Conservation (phyloP, 2,888 invertebrate genomes). For the Nomada flava region DNA sequence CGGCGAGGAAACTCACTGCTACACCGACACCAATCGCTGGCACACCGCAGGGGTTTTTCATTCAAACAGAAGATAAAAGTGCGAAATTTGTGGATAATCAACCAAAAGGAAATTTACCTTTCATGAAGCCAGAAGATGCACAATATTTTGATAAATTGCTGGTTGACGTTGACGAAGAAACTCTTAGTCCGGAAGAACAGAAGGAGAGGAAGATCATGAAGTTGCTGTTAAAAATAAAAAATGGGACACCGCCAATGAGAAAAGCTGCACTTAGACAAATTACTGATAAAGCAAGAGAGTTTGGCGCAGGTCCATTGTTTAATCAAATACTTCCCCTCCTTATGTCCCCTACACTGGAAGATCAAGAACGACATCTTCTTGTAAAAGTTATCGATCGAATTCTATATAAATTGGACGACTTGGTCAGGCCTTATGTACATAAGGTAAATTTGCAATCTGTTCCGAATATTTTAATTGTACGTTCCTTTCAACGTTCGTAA, state of each 20-base stretch:
- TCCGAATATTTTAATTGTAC: constrained; percentile 1
- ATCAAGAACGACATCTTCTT: constrained; percentile 99
- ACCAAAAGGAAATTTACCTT: constrained; percentile 98
- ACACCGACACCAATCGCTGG: constrained; percentile 98
- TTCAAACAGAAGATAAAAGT: constrained; percentile 95
- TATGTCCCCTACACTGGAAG: constrained; percentile 99
- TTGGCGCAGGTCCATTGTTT: constrained; percentile 99
- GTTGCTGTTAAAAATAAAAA: constrained; percentile 98
- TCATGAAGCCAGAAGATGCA: constrained; percentile 98
- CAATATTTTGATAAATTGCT: constrained; percentile 99
- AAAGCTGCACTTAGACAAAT: constrained; percentile 99
- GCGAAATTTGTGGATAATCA: constrained; percentile 97
- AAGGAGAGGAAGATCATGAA: constrained; percentile 99
- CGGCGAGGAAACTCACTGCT: constrained; percentile 98
- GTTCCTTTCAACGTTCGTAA: neutral
- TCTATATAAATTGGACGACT: constrained; percentile 98
- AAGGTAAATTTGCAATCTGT: constrained; percentile 86
- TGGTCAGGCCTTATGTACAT: constrained; percentile 99
- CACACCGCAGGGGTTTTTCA: constrained; percentile 97
- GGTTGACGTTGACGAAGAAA: constrained; percentile 98
- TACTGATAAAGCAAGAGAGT: constrained; percentile 99
- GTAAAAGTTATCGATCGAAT: constrained; percentile 99
- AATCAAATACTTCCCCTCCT: constrained; percentile 99
- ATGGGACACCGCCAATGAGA: constrained; percentile 99
- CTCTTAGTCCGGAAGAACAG: constrained; percentile 97